These are phyloP conservation scores for Philypnodon macrostomus DNA, from an alignment of 2,797 vertebrate species.

Conservation along the genomic window DNA sequence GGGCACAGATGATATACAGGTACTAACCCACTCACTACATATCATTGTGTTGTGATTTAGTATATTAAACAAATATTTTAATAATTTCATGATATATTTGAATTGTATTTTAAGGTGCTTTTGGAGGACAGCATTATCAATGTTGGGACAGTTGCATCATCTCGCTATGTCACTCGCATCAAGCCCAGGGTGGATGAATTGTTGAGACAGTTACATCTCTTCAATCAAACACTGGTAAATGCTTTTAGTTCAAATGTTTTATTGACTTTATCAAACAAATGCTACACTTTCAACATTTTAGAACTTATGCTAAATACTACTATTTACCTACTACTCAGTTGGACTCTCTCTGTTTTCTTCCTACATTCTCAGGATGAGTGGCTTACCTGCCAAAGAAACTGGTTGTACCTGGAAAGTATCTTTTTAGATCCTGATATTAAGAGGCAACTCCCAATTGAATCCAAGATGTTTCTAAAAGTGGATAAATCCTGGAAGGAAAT, in stretches of 20 bases:
- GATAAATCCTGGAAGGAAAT: conserved; percentile 87
- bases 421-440: conserved; percentile 84
- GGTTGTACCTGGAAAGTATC: conserved; percentile 86
- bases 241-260: too few species aligned
- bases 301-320: too few species aligned
- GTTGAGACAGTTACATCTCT: conserved; percentile 78
- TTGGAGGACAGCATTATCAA: conserved; percentile 86
- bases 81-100: not conserved
- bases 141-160: conserved; percentile 81
- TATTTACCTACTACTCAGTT: not conserved
- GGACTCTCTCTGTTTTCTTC: not conserved
- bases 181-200: conserved; percentile 79
- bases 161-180: conserved; percentile 79
- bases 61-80: not conserved
- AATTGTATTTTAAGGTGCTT: conserved; percentile 70
- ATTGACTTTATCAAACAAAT: too few species aligned
- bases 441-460: conserved; percentile 81
- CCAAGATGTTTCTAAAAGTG: conserved; percentile 85
- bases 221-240: conserved; percentile 85
- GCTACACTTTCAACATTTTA: too few species aligned
- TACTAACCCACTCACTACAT: conserved; percentile 35
- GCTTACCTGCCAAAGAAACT: conserved; percentile 84
- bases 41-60: not conserved
- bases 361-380: conserved; percentile 77
- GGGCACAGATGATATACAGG: conserved; percentile 85